phyloP scores from a whole-genome alignment of 1,140 invertebrate species.

The Marisa cornuarietis region DNA sequence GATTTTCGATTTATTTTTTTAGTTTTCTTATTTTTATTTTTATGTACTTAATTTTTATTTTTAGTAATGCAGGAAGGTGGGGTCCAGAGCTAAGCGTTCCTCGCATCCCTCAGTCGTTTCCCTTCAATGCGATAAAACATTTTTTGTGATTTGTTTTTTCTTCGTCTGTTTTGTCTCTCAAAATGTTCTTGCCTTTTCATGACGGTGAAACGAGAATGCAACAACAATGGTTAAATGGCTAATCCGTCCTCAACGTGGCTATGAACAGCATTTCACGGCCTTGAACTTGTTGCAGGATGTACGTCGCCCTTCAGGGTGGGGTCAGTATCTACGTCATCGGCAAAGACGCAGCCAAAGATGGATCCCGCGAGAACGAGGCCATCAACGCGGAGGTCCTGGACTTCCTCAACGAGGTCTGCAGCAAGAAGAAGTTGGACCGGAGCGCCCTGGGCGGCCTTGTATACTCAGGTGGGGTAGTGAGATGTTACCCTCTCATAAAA shows the following conservation, averaged over 20 bases:
- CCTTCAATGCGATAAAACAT: not conserved
- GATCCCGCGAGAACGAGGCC: slow-evolving; percentile 18
- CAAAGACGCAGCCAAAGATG: slow-evolving; percentile 7
- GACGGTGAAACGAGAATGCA: not conserved
- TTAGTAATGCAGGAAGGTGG: too few species aligned
- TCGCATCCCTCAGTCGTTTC: too few species aligned
- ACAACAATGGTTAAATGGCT: not conserved
- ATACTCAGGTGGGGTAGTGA: slow-evolving; percentile 27
- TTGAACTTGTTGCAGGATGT: slow-evolving; percentile 24
- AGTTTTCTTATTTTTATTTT: too few species aligned
- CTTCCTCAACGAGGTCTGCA: slow-evolving; percentile 15
- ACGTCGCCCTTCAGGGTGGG: slow-evolving; percentile 26
- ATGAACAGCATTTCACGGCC: not conserved
- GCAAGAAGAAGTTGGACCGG: slow-evolving; percentile 28
- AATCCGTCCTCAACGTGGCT: not conserved
- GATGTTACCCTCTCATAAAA: too few species aligned
- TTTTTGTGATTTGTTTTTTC: not conserved
- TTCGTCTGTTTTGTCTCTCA: not conserved
- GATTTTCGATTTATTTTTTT: too few species aligned
- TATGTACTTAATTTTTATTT: too few species aligned
- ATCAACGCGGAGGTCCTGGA: slow-evolving; percentile 29
- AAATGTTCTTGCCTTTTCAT: not conserved
- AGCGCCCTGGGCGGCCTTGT: slow-evolving; percentile 27
- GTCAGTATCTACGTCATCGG: slow-evolving; percentile 35
- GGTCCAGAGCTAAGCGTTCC: too few species aligned